Evolutionary conservation across 2,797 vertebrate species (phyloP).

Genomic region (Pangasius larnaudii): DNA sequence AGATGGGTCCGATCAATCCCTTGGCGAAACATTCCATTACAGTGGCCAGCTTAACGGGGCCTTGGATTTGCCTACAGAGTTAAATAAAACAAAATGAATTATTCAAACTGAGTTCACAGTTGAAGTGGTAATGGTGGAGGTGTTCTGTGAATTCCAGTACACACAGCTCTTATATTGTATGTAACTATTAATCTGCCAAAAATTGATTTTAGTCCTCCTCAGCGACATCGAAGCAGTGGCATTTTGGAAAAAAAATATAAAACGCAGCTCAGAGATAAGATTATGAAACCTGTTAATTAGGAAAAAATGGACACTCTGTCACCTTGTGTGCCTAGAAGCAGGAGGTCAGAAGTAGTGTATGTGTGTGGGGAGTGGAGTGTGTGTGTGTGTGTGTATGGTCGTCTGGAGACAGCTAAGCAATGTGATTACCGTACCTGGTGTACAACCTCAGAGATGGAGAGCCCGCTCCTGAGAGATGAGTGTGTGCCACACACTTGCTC

Average conservation of each 20-base stretch:
- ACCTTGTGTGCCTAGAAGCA: conserved; percentile 1
- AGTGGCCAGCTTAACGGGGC: conserved; percentile 40
- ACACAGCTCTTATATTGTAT: neutral
- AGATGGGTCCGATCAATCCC: conserved; percentile 80
- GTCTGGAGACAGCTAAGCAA: conserved; percentile 26
- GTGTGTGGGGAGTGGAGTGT: neutral
- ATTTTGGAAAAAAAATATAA: conserved; percentile 2
- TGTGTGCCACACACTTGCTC: conserved; percentile 18
- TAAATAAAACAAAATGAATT: conserved; percentile 65
- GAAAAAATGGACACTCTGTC: conserved; percentile 29
- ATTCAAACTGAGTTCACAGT: conserved; percentile 56
- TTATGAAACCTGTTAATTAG: conserved; percentile 64
- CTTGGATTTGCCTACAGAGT: conserved; percentile 38
- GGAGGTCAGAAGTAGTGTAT: neutral
- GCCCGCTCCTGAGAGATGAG: conserved; percentile 5
- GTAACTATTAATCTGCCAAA: conserved; percentile 77
- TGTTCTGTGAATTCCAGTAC: neutral
- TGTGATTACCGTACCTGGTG: conserved; percentile 38
- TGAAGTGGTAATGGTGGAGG: neutral
- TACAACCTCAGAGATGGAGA: conserved; percentile 21
- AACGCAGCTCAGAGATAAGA: conserved; percentile 68
- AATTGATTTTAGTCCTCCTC: conserved; percentile 82
- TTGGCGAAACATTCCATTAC: conserved; percentile 60
- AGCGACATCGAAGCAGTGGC: conserved; percentile 70
- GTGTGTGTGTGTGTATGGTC: neutral